Base-by-base conservation (phyloP, 2,113 vertebrate species). In the Bubalus kerabau region DNA sequence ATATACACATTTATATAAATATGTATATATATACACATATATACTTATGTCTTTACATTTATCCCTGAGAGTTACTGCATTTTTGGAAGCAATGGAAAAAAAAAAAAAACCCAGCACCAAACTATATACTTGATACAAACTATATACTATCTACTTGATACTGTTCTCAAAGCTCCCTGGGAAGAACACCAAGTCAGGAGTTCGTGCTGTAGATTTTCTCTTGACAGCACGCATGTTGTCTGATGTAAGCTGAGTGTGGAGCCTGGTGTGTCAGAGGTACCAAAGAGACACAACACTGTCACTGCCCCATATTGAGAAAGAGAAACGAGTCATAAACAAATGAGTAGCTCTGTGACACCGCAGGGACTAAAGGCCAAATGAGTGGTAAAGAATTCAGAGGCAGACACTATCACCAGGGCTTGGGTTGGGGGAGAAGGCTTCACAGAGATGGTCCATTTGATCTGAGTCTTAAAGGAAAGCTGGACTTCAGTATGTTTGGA, bases 1-100 rank as follows among this genome's bases (percentile, higher is more conserved):
- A 10, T 24, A 57, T 4, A 59, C 4, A 59, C 43, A 46, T 46
- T 46, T 46, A 46, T 46, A 46, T 46, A 46, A 9, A 57, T 24
- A 57, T 0, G 10, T 10, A 8, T 9, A 24, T 4, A 57, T 10
- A 26, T 2, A 57, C 6, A 59, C 0, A 64, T 17, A 64, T 8
- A 67, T 9, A 19, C 32, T 11, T 67, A 67, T 36, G 17, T 71
- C 40, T 50, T 87, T 86, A 30, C 21, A 50, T 9, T 64, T 74
- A 54, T 52, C 57, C 48, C 2, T 23, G 36, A 87, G 40, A 86
- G 23, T 87, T 83, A 46, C 13, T 87, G n/a, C 76, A 82, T 60
- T 24, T 24, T 81, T 57, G 30, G 82, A 56, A 92, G 8, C 43
- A 60, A n/a, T 19, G 21, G 7, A 9, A 21, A 46, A 46, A 48